Conservation (phyloP, 2,797 vertebrate genomes). For the Gallinago nigripennis region DNA sequence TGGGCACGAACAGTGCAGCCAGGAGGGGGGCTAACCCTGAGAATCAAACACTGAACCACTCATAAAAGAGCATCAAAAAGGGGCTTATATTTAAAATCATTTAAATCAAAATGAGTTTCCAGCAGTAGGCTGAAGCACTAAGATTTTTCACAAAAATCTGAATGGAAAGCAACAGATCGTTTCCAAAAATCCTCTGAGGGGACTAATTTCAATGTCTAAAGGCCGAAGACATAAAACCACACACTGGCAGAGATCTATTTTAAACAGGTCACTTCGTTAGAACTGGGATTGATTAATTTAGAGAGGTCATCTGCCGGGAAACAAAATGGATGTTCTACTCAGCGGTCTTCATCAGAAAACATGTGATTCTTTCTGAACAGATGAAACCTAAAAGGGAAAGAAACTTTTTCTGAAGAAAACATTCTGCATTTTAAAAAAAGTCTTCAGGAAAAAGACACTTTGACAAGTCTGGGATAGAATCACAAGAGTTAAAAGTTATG, state of each 20-base stretch:
- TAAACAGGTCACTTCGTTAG: background rate
- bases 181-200: background rate
- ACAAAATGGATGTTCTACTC: background rate
- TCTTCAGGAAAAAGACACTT: background rate
- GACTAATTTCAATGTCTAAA: background rate
- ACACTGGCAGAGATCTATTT: background rate
- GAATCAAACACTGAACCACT: background rate
- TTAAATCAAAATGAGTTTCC: background rate
- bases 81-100: background rate
- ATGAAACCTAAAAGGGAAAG: background rate
- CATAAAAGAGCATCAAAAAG: background rate
- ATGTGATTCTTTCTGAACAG: background rate
- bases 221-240: background rate
- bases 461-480: background rate
- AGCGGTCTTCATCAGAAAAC: background rate
- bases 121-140: background rate
- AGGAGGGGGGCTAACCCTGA: background rate
- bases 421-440: background rate
- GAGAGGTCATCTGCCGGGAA: constrained; percentile 3
- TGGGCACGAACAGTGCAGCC: background rate
- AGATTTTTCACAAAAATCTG: background rate
- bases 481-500: background rate
- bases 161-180: background rate
- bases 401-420: background rate
- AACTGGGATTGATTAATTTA: background rate